phyloP scores from a whole-genome alignment of 2,888 invertebrate species.

The Melieria crassipennis region DNA sequence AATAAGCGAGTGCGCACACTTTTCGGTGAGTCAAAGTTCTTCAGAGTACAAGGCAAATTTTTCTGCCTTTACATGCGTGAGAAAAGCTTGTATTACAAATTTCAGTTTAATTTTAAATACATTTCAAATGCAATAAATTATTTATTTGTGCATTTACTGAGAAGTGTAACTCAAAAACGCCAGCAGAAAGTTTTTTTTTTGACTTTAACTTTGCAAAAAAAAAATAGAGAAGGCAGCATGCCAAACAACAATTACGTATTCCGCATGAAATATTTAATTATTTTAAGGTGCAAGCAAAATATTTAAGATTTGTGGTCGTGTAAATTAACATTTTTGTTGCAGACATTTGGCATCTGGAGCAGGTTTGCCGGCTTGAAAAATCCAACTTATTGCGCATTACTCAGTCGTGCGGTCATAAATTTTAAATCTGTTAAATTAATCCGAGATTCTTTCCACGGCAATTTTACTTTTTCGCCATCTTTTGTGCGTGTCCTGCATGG shows the following conservation, averaged over 20 bases:
- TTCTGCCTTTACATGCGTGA: background rate
- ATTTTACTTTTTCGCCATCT: constrained; percentile 44
- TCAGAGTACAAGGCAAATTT: too few species aligned
- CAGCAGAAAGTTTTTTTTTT: too few species aligned
- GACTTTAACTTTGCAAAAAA: too few species aligned
- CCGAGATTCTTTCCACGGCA: constrained; percentile 33
- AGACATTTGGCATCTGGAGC: background rate
- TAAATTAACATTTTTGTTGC: constrained; percentile 53
- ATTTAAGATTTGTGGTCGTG: constrained; percentile 55
- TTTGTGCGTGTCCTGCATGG: constrained; percentile 17
- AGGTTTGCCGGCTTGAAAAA: constrained; percentile 1
- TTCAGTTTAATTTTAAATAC: too few species aligned
- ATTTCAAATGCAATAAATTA: too few species aligned
- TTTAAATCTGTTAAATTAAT: constrained; percentile 64
- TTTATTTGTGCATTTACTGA: too few species aligned
- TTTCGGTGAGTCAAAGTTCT: background rate
- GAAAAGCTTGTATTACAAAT: background rate
- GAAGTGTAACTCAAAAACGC: too few species aligned
- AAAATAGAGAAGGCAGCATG: too few species aligned
- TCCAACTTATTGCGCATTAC: constrained; percentile 20
- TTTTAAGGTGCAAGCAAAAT: constrained; percentile 49
- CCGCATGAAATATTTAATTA: constrained; percentile 59
- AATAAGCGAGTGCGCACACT: background rate
- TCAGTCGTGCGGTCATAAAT: constrained; percentile 59
- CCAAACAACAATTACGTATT: constrained; percentile 19